Evolutionary conservation across 2,888 invertebrate species (phyloP).

Genomic region (Venusia cambrica): DNA sequence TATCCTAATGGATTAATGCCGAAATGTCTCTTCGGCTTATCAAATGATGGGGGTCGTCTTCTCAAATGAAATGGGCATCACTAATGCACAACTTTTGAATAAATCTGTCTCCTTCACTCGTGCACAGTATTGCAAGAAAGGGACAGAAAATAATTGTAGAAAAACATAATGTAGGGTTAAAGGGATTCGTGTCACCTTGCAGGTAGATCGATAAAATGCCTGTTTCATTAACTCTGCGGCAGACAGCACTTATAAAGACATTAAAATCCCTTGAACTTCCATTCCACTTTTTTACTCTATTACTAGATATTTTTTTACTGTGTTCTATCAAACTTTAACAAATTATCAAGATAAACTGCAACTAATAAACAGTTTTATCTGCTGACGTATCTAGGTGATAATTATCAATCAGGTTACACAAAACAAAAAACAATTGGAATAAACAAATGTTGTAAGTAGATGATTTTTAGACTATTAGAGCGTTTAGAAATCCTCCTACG

Average conservation of each 20-base stretch:
- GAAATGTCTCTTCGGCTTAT: conserved; percentile 72
- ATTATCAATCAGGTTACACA: conserved; percentile 22
- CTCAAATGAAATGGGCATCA: conserved; percentile 70
- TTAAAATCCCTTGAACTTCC: conserved; percentile 60
- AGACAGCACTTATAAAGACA: conserved; percentile 79
- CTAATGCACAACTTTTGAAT: conserved; percentile 55
- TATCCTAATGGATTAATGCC: conserved; percentile 67
- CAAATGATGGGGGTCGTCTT: conserved; percentile 71
- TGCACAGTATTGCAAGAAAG: conserved; percentile 31
- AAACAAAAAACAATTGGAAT: conserved; percentile 34
- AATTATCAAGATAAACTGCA: conserved; percentile 32
- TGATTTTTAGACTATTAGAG: conserved; percentile 33
- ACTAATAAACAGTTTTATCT: conserved; percentile 23
- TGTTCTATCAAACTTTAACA: conserved; percentile 42
- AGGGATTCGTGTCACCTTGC: conserved; percentile 67
- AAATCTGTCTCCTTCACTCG: conserved; percentile 41
- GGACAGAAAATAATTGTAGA: conserved; percentile 61
- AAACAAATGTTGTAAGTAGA: conserved; percentile 33
- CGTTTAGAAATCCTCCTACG: no score
- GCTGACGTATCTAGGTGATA: conserved; percentile 22
- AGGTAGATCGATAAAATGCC: conserved; percentile 78
- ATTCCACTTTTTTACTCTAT: conserved; percentile 40
- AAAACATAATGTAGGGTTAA: conserved; percentile 75
- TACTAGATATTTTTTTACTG: no score
- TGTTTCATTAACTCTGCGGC: conserved; percentile 73